Percentiles rank a stretch among this genome's conserved stretches.
These are phyloP conservation scores for Zapornia atra DNA, from an alignment of 2,113 vertebrate species.

Conservation along the genomic window DNA sequence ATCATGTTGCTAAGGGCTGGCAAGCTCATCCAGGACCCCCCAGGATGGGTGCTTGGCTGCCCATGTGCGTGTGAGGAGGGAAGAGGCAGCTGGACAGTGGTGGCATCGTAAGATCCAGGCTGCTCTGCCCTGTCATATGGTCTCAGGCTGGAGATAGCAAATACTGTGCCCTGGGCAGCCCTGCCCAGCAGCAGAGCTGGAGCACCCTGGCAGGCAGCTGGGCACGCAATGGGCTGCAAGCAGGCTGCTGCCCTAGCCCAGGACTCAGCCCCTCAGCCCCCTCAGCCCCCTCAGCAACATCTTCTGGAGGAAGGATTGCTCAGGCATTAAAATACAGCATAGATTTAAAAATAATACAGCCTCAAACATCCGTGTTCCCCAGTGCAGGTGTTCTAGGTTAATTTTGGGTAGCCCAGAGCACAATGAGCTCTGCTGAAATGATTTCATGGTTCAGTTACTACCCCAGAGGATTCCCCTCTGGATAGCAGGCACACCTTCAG, in stretches of 20 bases:
- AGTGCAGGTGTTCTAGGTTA: background rate
- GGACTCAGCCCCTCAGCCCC: background rate
- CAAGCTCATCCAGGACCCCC: background rate
- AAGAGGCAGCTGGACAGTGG: background rate
- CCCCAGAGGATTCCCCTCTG: background rate
- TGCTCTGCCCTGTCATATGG: background rate
- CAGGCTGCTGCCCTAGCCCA: accelerated
- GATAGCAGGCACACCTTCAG: background rate
- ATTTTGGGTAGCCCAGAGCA: background rate
- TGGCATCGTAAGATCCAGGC: background rate
- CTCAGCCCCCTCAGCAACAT: too few species aligned
- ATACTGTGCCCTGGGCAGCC: background rate
- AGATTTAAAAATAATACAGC: background rate
- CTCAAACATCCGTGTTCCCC: background rate
- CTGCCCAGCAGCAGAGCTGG: background rate
- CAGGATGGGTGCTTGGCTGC: background rate
- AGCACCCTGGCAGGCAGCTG: background rate
- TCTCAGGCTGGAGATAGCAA: background rate
- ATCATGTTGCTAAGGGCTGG: background rate
- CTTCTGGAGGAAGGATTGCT: background rate
- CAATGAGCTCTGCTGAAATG: background rate
- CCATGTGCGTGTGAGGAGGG: accelerated
- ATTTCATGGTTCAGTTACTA: background rate
- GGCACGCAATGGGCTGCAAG: background rate
- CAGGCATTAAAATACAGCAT: background rate